Base-by-base conservation (phyloP, 2,888 invertebrate genomes). In the Drosophila heteroneura region DNA sequence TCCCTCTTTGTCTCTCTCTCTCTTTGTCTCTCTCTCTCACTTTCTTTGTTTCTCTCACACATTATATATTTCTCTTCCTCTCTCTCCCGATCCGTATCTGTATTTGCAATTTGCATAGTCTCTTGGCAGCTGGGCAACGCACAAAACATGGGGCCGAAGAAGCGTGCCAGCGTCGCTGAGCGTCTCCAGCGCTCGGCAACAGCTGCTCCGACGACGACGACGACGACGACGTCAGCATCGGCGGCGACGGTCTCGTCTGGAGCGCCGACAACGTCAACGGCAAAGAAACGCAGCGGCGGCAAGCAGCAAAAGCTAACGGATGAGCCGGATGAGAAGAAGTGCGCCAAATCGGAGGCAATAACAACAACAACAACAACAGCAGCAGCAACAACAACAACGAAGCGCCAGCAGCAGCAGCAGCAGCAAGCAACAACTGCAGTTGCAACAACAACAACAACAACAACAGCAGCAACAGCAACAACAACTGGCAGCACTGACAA, bases 111-210 rank as follows among this genome's bases (percentile, higher is more conserved):
- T 47, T 16, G 9, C 32, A 32, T 26, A 64, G 70, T 68, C 75
- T 75, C 65, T 65, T 56, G 61, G 57, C 58, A 22, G 58, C 56
- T 64, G 61, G 62, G 56, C 72, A 83, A 68, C 71, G 66, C 81
- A 57, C 47, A 39, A 35, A 12, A 51, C 10, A 51, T 51, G 52
- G 93, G 92, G 82, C 92, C 93, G 66, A 93, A 93, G 80, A 92
- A 93, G 80, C 92, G 93, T 67, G 85, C 89, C 77, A 88, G 84
- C 74, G 92, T 88, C 69, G 92, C 91, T 41, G 93, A 92, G 79
- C 92, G 92, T 70, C 85, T 90, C 69, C 92, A 92, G 74, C 91
- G 92, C 57, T 73, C 88, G 5, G 73, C 86, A 32, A 59, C 84
- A 49, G 7, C 71, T 28, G 22, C 28, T 28, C 3, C 56, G 9